Evolutionary conservation across 2,888 invertebrate species (phyloP).

Genomic region (Parnassius glacialis): DNA sequence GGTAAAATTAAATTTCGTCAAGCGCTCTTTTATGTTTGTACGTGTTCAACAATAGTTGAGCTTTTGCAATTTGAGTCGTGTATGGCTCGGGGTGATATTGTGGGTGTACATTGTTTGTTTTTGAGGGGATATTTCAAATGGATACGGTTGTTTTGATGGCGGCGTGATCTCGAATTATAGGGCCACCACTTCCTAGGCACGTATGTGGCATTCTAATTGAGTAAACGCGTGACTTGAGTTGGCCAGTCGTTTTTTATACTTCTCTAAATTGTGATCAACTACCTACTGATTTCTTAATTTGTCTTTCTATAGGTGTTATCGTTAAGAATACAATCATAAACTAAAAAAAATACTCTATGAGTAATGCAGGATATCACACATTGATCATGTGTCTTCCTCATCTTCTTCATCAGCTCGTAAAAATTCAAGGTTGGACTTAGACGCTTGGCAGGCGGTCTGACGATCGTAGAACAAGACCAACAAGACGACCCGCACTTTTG

Average conservation of each 20-base stretch:
- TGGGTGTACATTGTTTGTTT: slow-evolving; percentile 66
- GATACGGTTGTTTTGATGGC: slow-evolving; percentile 44
- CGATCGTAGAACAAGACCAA: no score
- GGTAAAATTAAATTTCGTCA: slow-evolving; percentile 33
- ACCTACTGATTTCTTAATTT: no score
- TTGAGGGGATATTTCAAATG: slow-evolving; percentile 56
- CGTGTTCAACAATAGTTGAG: slow-evolving; percentile 67
- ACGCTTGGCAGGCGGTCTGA: no score
- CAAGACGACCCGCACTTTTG: no score
- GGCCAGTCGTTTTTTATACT: not conserved
- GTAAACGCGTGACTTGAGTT: slow-evolving; percentile 31
- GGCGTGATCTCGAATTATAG: slow-evolving; percentile 55
- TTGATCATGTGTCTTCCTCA: no score
- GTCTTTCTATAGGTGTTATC: no score
- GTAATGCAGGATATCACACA: no score
- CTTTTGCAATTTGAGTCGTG: slow-evolving; percentile 58
- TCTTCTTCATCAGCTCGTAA: no score
- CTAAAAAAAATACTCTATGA: no score
- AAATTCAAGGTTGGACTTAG: no score
- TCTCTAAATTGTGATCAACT: not conserved
- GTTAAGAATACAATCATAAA: no score
- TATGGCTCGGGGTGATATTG: slow-evolving; percentile 68
- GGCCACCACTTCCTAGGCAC: slow-evolving; percentile 43
- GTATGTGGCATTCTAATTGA: slow-evolving; percentile 52
- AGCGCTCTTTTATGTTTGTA: slow-evolving; percentile 43